Conservation (phyloP, 2,888 invertebrate species). For the Neoaliturus tenellus region DNA sequence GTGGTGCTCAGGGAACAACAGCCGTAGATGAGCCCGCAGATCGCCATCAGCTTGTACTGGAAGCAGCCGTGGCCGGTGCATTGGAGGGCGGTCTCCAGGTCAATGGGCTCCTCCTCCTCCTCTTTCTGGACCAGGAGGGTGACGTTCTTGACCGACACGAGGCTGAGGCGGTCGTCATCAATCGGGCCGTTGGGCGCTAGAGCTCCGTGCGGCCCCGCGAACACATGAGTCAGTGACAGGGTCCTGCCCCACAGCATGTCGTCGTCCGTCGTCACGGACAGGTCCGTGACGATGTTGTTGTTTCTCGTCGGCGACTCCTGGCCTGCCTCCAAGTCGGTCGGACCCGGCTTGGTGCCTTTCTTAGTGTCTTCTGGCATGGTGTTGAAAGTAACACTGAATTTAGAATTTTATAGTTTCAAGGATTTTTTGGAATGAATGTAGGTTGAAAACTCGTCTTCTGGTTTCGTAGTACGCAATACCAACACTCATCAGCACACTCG, state of each 20-base stretch:
- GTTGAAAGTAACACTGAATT: too few species aligned
- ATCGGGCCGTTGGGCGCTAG: not conserved
- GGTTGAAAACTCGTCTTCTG: too few species aligned
- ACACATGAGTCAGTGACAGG: not conserved
- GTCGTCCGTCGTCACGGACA: not conserved
- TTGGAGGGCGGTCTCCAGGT: constrained; percentile 18
- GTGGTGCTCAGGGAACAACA: constrained; percentile 82
- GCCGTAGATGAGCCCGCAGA: constrained; percentile 81
- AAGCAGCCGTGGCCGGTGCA: constrained; percentile 79
- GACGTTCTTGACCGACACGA: not conserved
- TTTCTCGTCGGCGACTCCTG: not conserved
- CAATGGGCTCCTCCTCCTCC: constrained; percentile 2
- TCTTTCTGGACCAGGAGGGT: not conserved
- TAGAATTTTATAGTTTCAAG: too few species aligned
- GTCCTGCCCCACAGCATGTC: not conserved
- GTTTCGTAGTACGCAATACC: too few species aligned
- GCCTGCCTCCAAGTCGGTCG: not conserved
- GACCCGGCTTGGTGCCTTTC: not conserved
- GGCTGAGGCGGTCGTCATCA: not conserved
- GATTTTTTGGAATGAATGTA: too few species aligned
- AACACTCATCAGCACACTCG: too few species aligned
- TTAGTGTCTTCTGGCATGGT: too few species aligned
- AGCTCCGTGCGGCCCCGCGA: constrained; percentile 33
- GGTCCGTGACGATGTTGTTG: not conserved
- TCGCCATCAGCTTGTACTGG: constrained; percentile 77